These are phyloP conservation scores for Penaeus vannamei DNA, from an alignment of 1,140 invertebrate species.

Conservation along the genomic window DNA sequence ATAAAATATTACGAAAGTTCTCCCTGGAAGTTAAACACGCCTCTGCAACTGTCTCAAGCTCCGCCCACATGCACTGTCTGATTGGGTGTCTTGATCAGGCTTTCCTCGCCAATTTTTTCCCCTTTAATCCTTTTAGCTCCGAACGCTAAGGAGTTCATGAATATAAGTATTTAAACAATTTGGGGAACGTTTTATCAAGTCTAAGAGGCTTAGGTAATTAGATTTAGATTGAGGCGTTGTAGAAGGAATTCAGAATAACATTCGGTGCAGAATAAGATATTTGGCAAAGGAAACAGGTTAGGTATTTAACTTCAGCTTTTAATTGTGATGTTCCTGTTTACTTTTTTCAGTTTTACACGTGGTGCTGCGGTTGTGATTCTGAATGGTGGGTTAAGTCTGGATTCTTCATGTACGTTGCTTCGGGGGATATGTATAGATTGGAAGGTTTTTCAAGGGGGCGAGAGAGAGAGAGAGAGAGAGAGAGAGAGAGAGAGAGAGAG, in stretches of 20 bases:
- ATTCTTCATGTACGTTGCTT: conserved; percentile 4
- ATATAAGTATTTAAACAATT: conserved; percentile 64
- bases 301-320: too few species aligned
- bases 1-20: neutral
- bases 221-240: conserved; percentile 20
- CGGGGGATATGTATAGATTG: conserved; percentile 43
- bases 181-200: conserved; percentile 51
- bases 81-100: conserved; percentile 64
- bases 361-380: conserved; percentile 34
- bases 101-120: conserved; percentile 59
- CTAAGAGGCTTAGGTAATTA: conserved; percentile 57
- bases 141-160: conserved; percentile 62
- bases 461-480: conserved; percentile 21
- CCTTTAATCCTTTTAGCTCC: conserved; percentile 56
- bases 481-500: conserved; percentile 37
- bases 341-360: neutral
- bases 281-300: too few species aligned
- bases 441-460: neutral
- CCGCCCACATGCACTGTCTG: conserved; percentile 53
- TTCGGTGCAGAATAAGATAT: too few species aligned
- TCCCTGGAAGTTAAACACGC: neutral
- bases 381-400: conserved; percentile 45
- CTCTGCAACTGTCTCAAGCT: neutral
- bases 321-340: conserved; percentile 39
- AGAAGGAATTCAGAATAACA: too few species aligned